Base-by-base conservation (phyloP, 1,140 invertebrate species). In the Bradynema listronoti region DNA sequence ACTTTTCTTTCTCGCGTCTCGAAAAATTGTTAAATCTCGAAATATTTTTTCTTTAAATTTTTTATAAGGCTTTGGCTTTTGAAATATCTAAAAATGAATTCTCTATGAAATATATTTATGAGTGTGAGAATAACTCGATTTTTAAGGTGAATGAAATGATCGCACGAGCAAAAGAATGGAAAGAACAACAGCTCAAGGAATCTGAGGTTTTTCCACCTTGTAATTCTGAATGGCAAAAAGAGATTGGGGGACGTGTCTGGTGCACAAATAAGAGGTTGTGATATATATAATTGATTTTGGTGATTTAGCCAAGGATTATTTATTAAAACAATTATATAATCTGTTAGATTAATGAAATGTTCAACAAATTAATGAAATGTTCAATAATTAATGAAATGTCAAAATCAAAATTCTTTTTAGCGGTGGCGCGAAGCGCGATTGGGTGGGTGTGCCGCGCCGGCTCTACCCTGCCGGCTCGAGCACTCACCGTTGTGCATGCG, bases 191-290 rank as follows among this genome's bases (percentile, higher is more conserved):
- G 63, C 56, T 76, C 7, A 78, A 86, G 66, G 84, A 87, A 61
- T 80, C 80, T 62, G 61, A 80, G 33, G 82, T 83, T 60, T 95
- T 87, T 81, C 93, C 92, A 16, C 87, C 88, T 9, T 97, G 92
- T 78, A 96, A 97, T 80, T 83, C 89, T 36, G 88, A 92, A 80
- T 96, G 89, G 88, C 85, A 82, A 72, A 80, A 83, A 65, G 83
- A 85, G 16, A 82, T 73, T 45, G 89, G 88, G 11, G 86, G 85
- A 33, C 81, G 83, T 75, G 85, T 96, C 11, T 96, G 91, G 91
- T 97, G 92, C 78, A 86, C 88, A 16, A 84, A 82, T 54, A 83
- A 83, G 70, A 90, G 88, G 87, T 89, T 80, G 73, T 46, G 41
- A 56, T 61, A 27, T 49, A 4, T 9, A 2, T 2, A 4, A n/a